Evolutionary conservation across 1,140 invertebrate genomes (phyloP), one percentile per base, ranked within the genome.

Genomic region (Sitophilus oryzae): DNA sequence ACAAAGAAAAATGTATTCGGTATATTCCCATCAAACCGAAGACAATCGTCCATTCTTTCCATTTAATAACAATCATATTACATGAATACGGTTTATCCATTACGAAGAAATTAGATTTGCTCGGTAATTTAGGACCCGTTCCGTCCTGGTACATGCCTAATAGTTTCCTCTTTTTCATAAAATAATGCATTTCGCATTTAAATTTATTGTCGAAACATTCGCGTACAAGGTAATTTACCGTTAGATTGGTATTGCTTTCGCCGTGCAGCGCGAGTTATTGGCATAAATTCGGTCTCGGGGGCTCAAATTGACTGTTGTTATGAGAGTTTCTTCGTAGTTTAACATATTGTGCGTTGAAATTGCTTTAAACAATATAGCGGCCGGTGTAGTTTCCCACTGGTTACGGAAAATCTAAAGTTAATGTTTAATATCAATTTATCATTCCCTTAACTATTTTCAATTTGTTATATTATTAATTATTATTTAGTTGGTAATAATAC

Each of bases 101-200:
- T 46, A 46, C 44, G 1, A 11, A 15, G 25, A 46, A 46, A 46
- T 46, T 46, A 46, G 44, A 35, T 46, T 46, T 46, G 2, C 44
- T 46, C n/a, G n/a, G 30, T 46, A 46, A 46, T 46, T 46, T 35
- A 34, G 44, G 44, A 46, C 10, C 42, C 42, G 20, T 44, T 21
- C 42, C 22, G 20, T 20, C 23, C 44, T 46, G 44, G 44, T 46
- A 46, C 44, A 46, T 34, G 5, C 44, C 16, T 46, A 44, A 44
- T 22, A 25, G 42, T 23, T 44, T 44, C 19, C 6, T n/a, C n/a
- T n/a, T n/a, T 30, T n/a, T 8, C 22, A 25, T 44, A 15, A 23
- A 22, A 44, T 44, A n/a, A n/a, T n/a, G n/a, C n/a, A n/a, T n/a
- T n/a, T n/a, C n/a, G 22, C 16, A 44, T 23, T 25, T 44, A 25